phyloP scores from a whole-genome alignment of 2,113 vertebrate species.

The Leucoraja erinaceus region DNA sequence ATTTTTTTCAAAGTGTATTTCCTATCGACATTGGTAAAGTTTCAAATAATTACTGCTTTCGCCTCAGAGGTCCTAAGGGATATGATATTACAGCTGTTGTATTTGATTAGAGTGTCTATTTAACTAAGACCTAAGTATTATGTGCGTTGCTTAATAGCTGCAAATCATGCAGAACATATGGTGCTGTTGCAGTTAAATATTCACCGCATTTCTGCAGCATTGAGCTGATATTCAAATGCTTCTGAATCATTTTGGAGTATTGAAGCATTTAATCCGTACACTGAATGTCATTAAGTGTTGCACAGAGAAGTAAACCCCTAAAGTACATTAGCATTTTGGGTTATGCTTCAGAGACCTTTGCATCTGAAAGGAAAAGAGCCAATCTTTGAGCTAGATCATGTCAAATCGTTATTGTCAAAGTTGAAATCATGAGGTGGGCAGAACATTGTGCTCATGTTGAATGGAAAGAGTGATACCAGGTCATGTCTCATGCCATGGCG shows the following conservation, averaged over 20 bases:
- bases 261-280: too few species aligned
- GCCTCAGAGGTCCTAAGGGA: neutral
- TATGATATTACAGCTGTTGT: neutral
- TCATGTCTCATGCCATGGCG: neutral
- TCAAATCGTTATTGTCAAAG: neutral
- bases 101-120: neutral
- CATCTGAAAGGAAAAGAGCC: neutral
- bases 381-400: neutral
- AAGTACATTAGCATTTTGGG: neutral
- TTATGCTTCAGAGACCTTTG: neutral
- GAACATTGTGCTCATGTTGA: neutral
- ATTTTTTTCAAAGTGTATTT: neutral
- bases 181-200: too few species aligned
- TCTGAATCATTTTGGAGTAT: neutral
- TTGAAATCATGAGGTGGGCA: neutral
- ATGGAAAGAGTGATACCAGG: neutral
- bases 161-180: neutral
- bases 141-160: neutral
- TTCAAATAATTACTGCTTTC: neutral
- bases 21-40: neutral
- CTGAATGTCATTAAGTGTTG: neutral
- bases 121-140: neutral
- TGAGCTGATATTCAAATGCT: neutral
- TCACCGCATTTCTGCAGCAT: neutral
- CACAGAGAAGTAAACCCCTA: neutral